Conservation (phyloP, 2,888 invertebrate genomes). For the Phoronis australis region DNA sequence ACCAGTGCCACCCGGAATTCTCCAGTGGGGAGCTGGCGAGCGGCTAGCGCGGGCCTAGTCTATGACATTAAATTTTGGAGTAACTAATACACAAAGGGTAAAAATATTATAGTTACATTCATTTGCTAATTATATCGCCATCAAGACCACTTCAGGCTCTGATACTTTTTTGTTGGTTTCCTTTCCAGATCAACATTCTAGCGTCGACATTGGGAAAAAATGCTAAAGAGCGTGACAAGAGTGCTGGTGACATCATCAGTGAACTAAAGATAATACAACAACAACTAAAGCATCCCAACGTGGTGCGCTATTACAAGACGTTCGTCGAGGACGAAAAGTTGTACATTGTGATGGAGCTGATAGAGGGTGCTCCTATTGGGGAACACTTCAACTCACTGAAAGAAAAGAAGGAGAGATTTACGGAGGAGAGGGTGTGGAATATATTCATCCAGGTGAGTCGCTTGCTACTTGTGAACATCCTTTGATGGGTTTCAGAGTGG, state of each 20-base stretch:
- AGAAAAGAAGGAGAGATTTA: conserved; percentile 49
- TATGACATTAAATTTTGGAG: no score
- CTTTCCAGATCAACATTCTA: conserved; percentile 44
- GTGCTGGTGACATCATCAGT: conserved; percentile 53
- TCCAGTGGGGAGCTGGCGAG: no score
- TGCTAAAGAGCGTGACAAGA: conserved; percentile 40
- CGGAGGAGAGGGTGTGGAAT: conserved; percentile 52
- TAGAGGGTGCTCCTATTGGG: conserved; percentile 53
- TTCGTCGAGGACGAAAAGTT: conserved; percentile 52
- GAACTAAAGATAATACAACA: conserved; percentile 54
- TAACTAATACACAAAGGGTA: no score
- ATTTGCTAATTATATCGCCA: no score
- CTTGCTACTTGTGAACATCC: no score
- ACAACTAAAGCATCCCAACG: conserved; percentile 53
- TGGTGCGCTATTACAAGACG: conserved; percentile 54
- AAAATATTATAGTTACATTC: no score
- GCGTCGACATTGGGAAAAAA: conserved; percentile 42
- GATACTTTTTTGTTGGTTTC: not conserved
- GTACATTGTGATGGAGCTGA: conserved; percentile 56
- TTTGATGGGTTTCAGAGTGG: no score
- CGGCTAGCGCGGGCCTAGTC: no score
- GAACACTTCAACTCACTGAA: conserved; percentile 54
- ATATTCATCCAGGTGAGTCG: conserved; percentile 53
- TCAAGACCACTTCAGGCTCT: no score
- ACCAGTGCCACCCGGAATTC: no score